Percentiles rank a stretch among this genome's conserved stretches.
phyloP scores from a whole-genome alignment of 2,888 invertebrate genomes.

The Drosophila monieri region DNA sequence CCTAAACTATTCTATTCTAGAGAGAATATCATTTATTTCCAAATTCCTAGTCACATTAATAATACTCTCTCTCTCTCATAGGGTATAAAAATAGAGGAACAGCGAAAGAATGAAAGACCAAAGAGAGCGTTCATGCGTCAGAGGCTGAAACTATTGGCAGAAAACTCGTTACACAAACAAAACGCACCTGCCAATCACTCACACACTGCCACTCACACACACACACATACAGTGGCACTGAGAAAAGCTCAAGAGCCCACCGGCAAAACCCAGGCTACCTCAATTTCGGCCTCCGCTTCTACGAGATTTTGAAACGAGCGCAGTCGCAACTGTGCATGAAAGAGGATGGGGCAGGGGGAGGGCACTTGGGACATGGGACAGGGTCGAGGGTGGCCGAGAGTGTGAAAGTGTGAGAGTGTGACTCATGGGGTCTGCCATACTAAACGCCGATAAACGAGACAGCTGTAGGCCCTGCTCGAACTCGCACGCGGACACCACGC shows the following conservation, averaged over 20 bases:
- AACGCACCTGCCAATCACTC: constrained; percentile 73
- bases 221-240: constrained; percentile 8
- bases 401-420: constrained; percentile 21
- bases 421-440: constrained; percentile 40
- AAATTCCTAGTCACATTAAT: not conserved
- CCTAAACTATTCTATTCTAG: not conserved
- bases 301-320: constrained; percentile 25
- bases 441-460: constrained; percentile 30
- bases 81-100: constrained; percentile 9
- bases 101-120: constrained; percentile 41
- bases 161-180: constrained; percentile 66
- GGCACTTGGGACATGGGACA: no score
- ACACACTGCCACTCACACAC: constrained; percentile 39
- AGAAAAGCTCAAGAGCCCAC: constrained; percentile 11
- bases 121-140: constrained; percentile 63
- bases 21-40: no score
- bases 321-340: constrained; percentile 24
- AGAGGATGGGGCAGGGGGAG: not conserved
- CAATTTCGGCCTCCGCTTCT: constrained; percentile 14
- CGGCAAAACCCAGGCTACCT: constrained; percentile 28
- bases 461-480: constrained; percentile 26
- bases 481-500: not conserved
- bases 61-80: not conserved
- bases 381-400: not conserved
- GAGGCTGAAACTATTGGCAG: constrained; percentile 52